A percentile compares a stretch with the other conserved stretches of the same genome.
phyloP scores from a whole-genome alignment of 2,113 vertebrate species.

The Etheostoma spectabile region DNA sequence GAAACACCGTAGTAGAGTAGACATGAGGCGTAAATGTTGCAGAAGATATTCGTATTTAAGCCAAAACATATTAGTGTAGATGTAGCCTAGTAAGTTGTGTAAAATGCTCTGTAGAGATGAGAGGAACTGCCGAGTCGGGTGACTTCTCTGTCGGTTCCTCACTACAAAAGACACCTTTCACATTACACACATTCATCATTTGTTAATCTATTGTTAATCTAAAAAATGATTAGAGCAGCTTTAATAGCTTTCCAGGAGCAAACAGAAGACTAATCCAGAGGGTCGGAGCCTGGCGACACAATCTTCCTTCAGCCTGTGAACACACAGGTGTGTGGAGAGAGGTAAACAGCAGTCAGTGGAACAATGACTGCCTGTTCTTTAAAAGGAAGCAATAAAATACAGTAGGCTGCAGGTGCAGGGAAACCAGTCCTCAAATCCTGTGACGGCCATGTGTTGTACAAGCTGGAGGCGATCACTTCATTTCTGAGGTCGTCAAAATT shows the following conservation, averaged over 20 bases:
- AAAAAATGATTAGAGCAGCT: neutral
- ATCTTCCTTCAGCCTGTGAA: neutral
- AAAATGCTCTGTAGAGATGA: too few species aligned
- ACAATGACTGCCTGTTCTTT: neutral
- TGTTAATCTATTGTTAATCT: too few species aligned
- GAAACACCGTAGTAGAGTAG: too few species aligned
- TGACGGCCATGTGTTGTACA: neutral
- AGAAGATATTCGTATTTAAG: too few species aligned
- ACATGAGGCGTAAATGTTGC: too few species aligned
- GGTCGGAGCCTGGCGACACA: neutral
- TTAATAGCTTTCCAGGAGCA: neutral
- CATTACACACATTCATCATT: too few species aligned
- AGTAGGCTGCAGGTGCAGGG: neutral
- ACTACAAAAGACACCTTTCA: too few species aligned
- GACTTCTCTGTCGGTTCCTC: too few species aligned
- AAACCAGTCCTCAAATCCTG: neutral
- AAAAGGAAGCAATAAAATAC: neutral
- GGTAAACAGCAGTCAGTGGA: neutral
- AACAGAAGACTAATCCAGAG: too few species aligned
- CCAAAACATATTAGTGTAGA: too few species aligned
- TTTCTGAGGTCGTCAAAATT: neutral
- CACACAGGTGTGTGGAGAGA: neutral
- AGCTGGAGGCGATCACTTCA: neutral
- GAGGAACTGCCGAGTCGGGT: too few species aligned
- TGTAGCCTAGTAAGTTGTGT: too few species aligned